Base-by-base conservation (phyloP, 2,888 invertebrate species). In the Automeris io region DNA sequence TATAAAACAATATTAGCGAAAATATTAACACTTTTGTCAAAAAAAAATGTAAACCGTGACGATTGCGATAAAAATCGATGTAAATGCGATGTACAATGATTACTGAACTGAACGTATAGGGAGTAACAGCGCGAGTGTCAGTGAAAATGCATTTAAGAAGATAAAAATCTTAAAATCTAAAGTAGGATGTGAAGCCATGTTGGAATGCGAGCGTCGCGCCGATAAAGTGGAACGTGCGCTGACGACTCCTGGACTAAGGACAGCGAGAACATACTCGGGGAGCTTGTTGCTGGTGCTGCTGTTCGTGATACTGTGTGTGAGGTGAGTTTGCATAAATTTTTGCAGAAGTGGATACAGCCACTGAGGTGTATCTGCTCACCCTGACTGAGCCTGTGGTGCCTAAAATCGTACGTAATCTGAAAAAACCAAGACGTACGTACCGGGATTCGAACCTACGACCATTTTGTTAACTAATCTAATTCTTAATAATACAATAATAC, bases 171-270 rank as follows among this genome's bases (percentile, higher is more conserved):
- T 29, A 13, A 34, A 5, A 34, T 9, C 51, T 49, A 50, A 57
- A 64, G 54, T 66, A 79, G 70, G 80, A 83, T 83, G 82, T 82
- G 71, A 83, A 59, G 71, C 60, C 63, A 83, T 83, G 82, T 66
- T 68, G 65, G 73, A 49, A 81, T 80, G 82, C 59, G 71, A 66
- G 67, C 75, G 70, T 57, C 65, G 77, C 75, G 75, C 70, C 59
- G 51, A 55, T 65, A 53, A 61, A 45, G 58, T 54, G 61, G 46
- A 36, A 29, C 29, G 29, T 16, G 29, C 29, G 29, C 29, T 29
- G 13, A 18, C 25, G 35, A 36, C 36, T 21, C 26, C 29, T 8
- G 16, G 29, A 3, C 6, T 19, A 6, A 18, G 23, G 18, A 33
- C 36, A 50, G 38, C 39, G 41, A 29, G 24, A 45, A 16, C 29